Evolutionary conservation across 2,888 invertebrate genomes (phyloP), one percentile per base, ranked within the genome.

Genomic region (Zele albiditarsus): DNA sequence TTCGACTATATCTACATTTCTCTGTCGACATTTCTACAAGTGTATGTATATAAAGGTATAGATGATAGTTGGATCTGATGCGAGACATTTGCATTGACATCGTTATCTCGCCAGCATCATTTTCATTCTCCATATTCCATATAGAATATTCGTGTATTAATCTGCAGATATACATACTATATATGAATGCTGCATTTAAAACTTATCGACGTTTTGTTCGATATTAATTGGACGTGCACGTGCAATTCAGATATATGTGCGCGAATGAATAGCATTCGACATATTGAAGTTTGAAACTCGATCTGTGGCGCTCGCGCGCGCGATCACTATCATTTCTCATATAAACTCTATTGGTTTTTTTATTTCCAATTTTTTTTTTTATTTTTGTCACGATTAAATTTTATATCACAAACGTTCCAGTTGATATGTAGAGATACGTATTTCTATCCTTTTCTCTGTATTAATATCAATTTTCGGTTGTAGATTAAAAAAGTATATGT

Each of bases 151-250:
- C 46, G 16, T 46, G n/a, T 16, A 46, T 14, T 6, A 27, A 60
- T 3, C 28, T 12, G 28, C 16, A 3, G 62, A 31, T 62, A 62
- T 62, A 28, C 27, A 14, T 12, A 28, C 62, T 53, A 31, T 28
- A 31, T 62, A 62, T 62, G 16, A 62, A 62, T 28, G 49, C 38
- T 71, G 57, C 38, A 57, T 62, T 62, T 42, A 53, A 65, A 68
- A 68, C 49, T 62, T 58, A 62, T 68, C 46, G 74, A 74, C 63
- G n/a, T 70, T 67, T 70, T 53, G 57, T 67, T 71, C 63, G 74
- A 68, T 71, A 71, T 76, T 77, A 67, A 67, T 71, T 67, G 71
- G 66, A 69, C 73, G 42, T 8, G 70, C 57, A 27, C 60, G 60
- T 27, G 16, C 38, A 33, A 60, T 70, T 38, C 16, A 60, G 42